A percentile compares a stretch with the other conserved stretches of the same genome.
Evolutionary conservation across 35 echinoderm and acorn worm genomes (phyloP).

Genomic region (Strongylocentrotus purpuratus): DNA sequence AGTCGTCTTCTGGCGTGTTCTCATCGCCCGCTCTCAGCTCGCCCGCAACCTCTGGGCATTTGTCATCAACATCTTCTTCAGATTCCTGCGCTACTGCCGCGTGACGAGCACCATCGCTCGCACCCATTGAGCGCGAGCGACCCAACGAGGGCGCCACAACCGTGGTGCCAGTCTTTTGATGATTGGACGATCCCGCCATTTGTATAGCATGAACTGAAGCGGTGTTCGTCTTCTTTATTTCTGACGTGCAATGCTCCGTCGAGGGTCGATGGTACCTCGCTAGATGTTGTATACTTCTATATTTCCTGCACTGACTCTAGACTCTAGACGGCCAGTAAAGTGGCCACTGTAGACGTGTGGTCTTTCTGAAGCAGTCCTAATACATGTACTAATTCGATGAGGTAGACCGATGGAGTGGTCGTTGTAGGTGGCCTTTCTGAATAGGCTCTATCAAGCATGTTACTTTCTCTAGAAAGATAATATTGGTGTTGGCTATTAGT

Average conservation of each 20-base stretch:
- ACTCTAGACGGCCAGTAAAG: not conserved
- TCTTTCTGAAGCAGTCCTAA: not conserved
- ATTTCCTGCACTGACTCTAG: not conserved
- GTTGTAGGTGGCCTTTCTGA: no score
- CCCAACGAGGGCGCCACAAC: not conserved
- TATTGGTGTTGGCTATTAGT: not conserved
- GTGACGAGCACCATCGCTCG: constrained; percentile 65
- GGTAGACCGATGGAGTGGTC: no score
- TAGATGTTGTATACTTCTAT: not conserved
- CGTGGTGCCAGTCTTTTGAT: not conserved
- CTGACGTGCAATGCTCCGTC: not conserved
- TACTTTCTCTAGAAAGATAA: not conserved
- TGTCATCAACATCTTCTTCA: constrained; percentile 92
- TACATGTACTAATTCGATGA: not conserved
- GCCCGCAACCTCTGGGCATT: constrained; percentile 94
- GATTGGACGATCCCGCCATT: not conserved
- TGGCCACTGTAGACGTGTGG: not conserved
- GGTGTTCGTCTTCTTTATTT: not conserved
- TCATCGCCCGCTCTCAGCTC: constrained; percentile 91
- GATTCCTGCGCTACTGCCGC: constrained; percentile 83
- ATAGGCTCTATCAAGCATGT: no score
- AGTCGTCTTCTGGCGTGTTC: constrained; percentile 83
- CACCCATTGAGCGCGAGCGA: not conserved
- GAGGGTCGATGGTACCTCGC: not conserved
- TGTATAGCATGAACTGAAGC: not conserved